Base-by-base conservation (phyloP, 2,888 invertebrate genomes). In the Trachelus troglodyta region DNA sequence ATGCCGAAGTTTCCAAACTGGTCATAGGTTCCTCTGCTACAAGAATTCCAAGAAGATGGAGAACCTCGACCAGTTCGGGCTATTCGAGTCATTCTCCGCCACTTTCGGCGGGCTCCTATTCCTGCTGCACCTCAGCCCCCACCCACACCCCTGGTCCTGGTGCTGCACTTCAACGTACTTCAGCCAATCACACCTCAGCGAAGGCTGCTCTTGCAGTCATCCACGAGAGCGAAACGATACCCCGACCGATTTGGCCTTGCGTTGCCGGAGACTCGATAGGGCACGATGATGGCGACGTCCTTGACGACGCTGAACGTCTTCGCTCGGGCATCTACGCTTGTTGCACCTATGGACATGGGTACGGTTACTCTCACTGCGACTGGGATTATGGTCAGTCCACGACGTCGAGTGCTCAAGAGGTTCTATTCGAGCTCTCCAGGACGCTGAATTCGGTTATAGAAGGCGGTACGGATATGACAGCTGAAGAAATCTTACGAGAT, bases 371-470 rank as follows among this genome's bases (percentile, higher is more conserved):
- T n/a, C 83, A 81, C 75, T 78, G 77, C 77, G 80, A 84, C 34
- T 78, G 82, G 81, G 75, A 82, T 34, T 77, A 77, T 37, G 81
- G 80, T 30, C 81, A 77, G 56, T 75, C 83, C 11, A 30, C 80
- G 34, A 78, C 34, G 69, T 80, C 81, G 6, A 84, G 87, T 1
- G 87, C 90, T 23, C 85, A 83, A 15, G 85, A 89, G 73, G 83
- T 90, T 1, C 81, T 89, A 12, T 79, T 90, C 75, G 88, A 89
- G 79, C 83, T 89, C 15, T 88, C 90, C 37, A 86, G 86, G 73
- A 90, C 88, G 4, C 80, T 89, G 33, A 89, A 88, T 82, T 89
- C 89, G 77, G 88, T 89, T 69, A 85, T 90, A 83, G 89, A 90
- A 69, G 87, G 87, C 31, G 87, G 87, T 6, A 85, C 82, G 34